Conservation (phyloP, 2,888 invertebrate genomes). For the Leptura quadrifasciata region DNA sequence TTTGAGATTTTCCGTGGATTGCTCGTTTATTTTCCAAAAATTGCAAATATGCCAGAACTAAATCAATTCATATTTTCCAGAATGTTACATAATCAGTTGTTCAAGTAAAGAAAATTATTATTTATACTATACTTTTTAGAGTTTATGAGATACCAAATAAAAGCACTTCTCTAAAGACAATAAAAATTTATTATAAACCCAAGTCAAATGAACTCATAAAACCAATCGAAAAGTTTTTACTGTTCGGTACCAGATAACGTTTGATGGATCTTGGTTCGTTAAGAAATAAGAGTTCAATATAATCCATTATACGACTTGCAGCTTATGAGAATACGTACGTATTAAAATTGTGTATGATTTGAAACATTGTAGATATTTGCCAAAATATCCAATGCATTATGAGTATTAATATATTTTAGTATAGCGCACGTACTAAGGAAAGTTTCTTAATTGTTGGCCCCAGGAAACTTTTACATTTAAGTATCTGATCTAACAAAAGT, state of each 20-base stretch:
- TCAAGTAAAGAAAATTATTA: neutral
- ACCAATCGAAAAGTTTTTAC: neutral
- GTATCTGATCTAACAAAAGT: too few relatives aligned
- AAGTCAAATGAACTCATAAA: neutral
- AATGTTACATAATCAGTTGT: too few relatives aligned
- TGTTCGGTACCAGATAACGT: conserved; percentile 13
- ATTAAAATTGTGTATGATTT: neutral
- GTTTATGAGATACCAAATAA: neutral
- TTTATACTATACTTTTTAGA: neutral
- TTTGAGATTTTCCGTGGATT: too few relatives aligned
- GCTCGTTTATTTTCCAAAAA: too few relatives aligned
- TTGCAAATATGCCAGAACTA: too few relatives aligned
- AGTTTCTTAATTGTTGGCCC: too few relatives aligned
- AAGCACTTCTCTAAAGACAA: neutral
- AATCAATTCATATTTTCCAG: too few relatives aligned
- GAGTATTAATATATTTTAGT: too few relatives aligned
- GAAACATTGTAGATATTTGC: neutral
- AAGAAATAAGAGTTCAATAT: conserved; percentile 7
- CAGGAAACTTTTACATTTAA: too few relatives aligned
- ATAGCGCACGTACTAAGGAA: too few relatives aligned
- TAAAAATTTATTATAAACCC: neutral
- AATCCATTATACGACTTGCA: conserved; percentile 5
- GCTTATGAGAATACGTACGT: neutral
- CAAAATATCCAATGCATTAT: too few relatives aligned
- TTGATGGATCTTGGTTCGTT: conserved; percentile 5